Percentiles rank a stretch among this genome's conserved stretches.
These are phyloP conservation scores for Dolichopus griseipennis DNA, from an alignment of 2,888 invertebrate species.

Conservation along the genomic window DNA sequence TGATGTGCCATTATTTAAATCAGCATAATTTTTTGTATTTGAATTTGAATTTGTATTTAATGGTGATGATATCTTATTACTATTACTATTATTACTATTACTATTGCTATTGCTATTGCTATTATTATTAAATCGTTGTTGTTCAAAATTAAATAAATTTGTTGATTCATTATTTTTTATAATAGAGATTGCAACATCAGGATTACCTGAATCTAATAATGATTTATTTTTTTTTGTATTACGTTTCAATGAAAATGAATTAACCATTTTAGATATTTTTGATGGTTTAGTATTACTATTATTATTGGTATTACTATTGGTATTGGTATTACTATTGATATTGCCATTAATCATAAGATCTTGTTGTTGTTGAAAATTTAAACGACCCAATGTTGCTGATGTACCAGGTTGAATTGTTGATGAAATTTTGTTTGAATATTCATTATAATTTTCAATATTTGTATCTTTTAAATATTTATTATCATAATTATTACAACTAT, in stretches of 20 bases:
- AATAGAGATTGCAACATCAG: slow-evolving; percentile 9
- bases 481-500: background rate
- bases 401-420: background rate
- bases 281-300: slow-evolving; percentile 8
- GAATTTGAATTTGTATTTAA: no score
- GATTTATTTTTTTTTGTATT: slow-evolving; percentile 21
- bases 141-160: background rate
- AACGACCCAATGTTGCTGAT: background rate
- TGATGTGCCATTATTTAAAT: no score
- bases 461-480: background rate
- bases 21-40: no score
- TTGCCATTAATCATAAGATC: no score
- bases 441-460: background rate
- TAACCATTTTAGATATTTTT: slow-evolving; percentile 32
- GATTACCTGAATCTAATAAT: background rate
- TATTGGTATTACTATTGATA: background rate
- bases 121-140: background rate
- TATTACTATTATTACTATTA: no score
- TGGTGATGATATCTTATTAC: no score
- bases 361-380: background rate
- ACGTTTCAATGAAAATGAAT: slow-evolving; percentile 37
- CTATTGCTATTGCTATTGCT: no score
- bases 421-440: background rate
- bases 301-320: slow-evolving; percentile 22
- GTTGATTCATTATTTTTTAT: slow-evolving; percentile 5